phyloP scores from a whole-genome alignment of 30 jellyfish, hydroid and myxozoan species.

The Turritopsis dohrnii region DNA sequence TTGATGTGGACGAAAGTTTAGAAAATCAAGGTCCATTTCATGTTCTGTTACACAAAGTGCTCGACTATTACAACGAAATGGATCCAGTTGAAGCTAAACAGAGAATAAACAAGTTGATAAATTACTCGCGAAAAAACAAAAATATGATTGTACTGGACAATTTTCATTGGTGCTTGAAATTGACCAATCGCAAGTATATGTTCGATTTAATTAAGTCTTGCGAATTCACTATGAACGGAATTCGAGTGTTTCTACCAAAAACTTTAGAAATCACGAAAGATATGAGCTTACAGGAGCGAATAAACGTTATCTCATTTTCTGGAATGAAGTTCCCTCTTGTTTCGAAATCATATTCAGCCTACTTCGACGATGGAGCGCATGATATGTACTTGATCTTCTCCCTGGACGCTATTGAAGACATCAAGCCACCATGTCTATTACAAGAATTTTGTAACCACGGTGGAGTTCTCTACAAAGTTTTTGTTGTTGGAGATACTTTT shows the following conservation, averaged over 20 bases:
- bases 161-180: constrained; percentile 13
- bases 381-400: constrained; percentile 67
- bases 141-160: constrained; percentile 44
- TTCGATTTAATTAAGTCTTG: constrained; percentile 38
- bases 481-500: constrained; percentile 52
- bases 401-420: constrained; percentile 30
- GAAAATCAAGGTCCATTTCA: constrained; percentile 77
- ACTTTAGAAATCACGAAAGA: constrained; percentile 45
- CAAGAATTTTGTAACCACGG: constrained; percentile 84
- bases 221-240: constrained; percentile 37
- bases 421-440: constrained; percentile 58
- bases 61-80: constrained; percentile 39
- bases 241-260: constrained; percentile 67
- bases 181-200: constrained; percentile 43
- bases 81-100: constrained; percentile 40
- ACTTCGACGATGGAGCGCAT: constrained; percentile 70
- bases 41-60: constrained; percentile 59
- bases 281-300: constrained; percentile 2
- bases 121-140: constrained; percentile 14
- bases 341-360: constrained; percentile 61
- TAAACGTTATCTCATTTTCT: constrained; percentile 17
- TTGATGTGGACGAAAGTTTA: constrained; percentile 33
- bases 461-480: constrained; percentile 72
- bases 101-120: constrained; percentile 24
- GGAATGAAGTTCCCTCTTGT: constrained; percentile 54